These are phyloP conservation scores for Glaucidium brasilianum DNA, from an alignment of 2,113 vertebrate species.

Conservation along the genomic window DNA sequence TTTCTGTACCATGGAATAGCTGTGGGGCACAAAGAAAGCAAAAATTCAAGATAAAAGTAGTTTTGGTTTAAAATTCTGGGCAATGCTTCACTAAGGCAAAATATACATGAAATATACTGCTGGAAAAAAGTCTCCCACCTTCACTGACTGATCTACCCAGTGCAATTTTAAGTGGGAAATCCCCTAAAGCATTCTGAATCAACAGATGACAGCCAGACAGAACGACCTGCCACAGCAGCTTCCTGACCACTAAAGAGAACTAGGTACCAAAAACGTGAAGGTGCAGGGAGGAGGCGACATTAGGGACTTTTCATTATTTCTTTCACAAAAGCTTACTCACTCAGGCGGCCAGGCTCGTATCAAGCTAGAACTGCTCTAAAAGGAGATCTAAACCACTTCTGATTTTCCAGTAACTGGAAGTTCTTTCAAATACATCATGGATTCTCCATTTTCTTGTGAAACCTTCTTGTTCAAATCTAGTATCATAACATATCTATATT, in stretches of 20 bases:
- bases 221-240: background rate
- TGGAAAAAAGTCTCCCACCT: background rate
- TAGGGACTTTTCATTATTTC: background rate
- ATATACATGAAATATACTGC: background rate
- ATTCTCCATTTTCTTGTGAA: background rate
- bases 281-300: background rate
- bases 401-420: background rate
- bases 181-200: background rate
- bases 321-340: background rate
- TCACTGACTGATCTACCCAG: background rate
- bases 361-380: background rate
- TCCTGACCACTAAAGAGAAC: conserved; percentile 3
- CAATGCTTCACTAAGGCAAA: background rate
- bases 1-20: background rate
- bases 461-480: background rate
- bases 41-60: background rate
- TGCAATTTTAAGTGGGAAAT: conserved; percentile 3
- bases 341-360: background rate
- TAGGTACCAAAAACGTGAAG: background rate
- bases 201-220: background rate
- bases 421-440: background rate
- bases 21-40: background rate
- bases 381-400: background rate
- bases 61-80: background rate
- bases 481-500: background rate